Percentiles rank a stretch among this genome's conserved stretches.
Evolutionary conservation across 2,888 invertebrate species (phyloP).

Genomic region (Mesopsocus fuscifrons): DNA sequence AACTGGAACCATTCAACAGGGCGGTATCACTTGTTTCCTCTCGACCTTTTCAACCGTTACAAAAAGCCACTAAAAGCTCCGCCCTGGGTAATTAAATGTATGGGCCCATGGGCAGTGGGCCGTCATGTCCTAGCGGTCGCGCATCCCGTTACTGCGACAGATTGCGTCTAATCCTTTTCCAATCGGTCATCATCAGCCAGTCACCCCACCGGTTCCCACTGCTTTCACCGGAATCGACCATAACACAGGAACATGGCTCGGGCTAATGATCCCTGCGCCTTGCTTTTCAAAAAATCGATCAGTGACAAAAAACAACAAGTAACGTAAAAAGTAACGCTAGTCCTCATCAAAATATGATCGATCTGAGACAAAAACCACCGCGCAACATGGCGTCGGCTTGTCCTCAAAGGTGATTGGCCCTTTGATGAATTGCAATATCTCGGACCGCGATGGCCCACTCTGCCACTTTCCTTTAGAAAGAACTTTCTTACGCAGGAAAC

Average conservation of each 20-base stretch:
- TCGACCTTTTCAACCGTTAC: not conserved
- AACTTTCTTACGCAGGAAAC: not conserved
- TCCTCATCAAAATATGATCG: constrained; percentile 21
- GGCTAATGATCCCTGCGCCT: not conserved
- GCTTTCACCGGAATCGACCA: not conserved
- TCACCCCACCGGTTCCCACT: not conserved
- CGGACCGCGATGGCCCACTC: not conserved
- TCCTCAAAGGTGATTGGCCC: constrained; percentile 19
- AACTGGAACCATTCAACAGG: not conserved
- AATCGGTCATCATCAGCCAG: not conserved
- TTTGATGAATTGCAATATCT: not conserved
- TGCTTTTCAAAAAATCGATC: not conserved
- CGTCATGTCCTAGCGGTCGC: too few species aligned
- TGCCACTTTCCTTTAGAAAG: not conserved
- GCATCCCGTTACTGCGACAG: not conserved
- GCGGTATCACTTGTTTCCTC: not conserved
- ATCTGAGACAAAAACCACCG: constrained; percentile 26
- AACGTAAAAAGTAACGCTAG: constrained; percentile 15
- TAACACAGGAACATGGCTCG: not conserved
- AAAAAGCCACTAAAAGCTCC: not conserved
- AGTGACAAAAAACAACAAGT: not conserved
- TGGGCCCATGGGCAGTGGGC: too few species aligned
- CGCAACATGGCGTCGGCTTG: constrained; percentile 12
- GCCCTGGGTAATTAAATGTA: not conserved
- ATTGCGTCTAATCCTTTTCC: not conserved